A percentile compares a stretch with the other conserved stretches of the same genome.
Conservation (phyloP, 2,113 vertebrate species). For the Atrichornis clamosus region DNA sequence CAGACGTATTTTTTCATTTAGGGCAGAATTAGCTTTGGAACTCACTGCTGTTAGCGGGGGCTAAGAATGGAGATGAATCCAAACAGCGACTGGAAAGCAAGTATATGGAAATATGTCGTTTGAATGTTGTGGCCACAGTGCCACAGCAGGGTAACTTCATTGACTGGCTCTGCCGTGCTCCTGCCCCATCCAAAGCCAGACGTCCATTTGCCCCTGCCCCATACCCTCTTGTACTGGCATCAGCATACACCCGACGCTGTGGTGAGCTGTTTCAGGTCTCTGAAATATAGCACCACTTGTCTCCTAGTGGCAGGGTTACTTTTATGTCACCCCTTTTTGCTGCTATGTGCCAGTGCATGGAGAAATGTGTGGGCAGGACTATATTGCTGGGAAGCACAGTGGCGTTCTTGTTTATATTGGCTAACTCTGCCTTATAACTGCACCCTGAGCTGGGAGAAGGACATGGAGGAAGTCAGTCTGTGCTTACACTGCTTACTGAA, state of each 20-base stretch:
- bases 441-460: not conserved
- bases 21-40: not conserved
- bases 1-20: not conserved
- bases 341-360: rapidly evolving
- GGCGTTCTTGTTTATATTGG: not conserved
- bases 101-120: not conserved
- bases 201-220: not conserved
- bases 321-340: not conserved
- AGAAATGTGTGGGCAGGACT: not conserved
- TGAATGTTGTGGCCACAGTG: not conserved
- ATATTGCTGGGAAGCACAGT: not conserved
- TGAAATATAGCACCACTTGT: not conserved
- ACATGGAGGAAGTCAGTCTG: not conserved
- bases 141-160: not conserved
- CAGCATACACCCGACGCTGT: not conserved
- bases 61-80: not conserved
- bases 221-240: not conserved
- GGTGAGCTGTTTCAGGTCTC: not conserved
- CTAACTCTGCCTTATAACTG: not conserved
- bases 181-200: not conserved
- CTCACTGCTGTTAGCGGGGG: not conserved
- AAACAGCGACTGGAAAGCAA: not conserved
- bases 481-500: not conserved
- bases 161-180: not conserved
- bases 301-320: not conserved